A percentile compares a stretch with the other conserved stretches of the same genome.
These are phyloP conservation scores for Trachymyrmex cornetzi DNA, from an alignment of 1,140 invertebrate species.

Conservation along the genomic window DNA sequence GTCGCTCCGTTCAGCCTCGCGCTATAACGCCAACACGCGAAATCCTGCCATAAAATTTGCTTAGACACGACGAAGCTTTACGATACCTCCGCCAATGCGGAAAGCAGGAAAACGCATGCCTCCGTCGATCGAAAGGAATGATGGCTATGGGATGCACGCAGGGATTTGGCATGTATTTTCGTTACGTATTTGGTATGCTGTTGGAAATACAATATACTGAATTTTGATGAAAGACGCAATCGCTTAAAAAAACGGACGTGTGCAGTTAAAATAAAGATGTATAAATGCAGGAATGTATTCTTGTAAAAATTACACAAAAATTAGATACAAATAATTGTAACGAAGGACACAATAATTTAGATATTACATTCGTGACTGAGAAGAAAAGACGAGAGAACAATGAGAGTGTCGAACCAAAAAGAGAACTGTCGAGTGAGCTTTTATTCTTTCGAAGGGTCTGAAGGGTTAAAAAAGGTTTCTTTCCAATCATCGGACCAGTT, in stretches of 20 bases:
- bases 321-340: background rate
- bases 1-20: constrained; percentile 11
- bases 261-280: background rate
- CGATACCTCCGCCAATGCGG: constrained; percentile 38
- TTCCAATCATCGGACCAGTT: constrained; percentile 13
- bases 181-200: constrained; percentile 7
- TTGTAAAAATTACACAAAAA: background rate
- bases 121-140: constrained; percentile 22
- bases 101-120: constrained; percentile 37
- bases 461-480: constrained; percentile 20
- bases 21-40: constrained; percentile 46
- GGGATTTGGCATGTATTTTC: constrained; percentile 31
- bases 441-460: background rate
- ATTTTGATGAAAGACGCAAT: constrained; percentile 3
- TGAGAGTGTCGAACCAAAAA: constrained; percentile 40
- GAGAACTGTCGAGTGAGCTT: constrained; percentile 9
- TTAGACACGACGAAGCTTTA: constrained; percentile 56
- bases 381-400: background rate
- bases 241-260: constrained; percentile 6
- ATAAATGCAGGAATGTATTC: background rate
- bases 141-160: background rate
- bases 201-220: background rate
- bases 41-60: constrained; percentile 61
- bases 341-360: constrained; percentile 3
- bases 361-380: background rate